These are phyloP conservation scores for Nyctibius bracteatus DNA, from an alignment of 2,113 vertebrate species.

Conservation along the genomic window DNA sequence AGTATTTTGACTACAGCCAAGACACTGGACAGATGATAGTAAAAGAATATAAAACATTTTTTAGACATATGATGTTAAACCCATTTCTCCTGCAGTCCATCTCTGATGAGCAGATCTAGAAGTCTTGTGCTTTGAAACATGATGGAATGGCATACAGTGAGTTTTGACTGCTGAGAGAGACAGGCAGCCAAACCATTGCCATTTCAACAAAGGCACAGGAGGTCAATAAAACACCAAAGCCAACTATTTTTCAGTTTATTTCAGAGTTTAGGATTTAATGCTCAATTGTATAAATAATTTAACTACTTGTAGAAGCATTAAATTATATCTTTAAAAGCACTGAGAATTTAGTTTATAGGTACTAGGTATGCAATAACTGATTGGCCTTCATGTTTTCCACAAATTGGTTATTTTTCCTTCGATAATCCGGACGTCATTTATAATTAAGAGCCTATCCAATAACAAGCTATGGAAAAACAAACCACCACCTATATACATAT, in stretches of 20 bases:
- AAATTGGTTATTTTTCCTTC: not conserved
- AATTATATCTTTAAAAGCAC: not conserved
- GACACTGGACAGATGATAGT: not conserved
- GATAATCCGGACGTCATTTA: not conserved
- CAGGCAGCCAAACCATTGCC: not conserved
- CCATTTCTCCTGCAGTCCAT: not conserved
- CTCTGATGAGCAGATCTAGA: not conserved
- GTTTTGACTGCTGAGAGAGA: not conserved
- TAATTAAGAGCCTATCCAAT: not conserved
- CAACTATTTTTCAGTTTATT: not conserved
- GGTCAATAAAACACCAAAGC: accelerated
- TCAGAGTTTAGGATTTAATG: not conserved
- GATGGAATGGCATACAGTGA: not conserved
- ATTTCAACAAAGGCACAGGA: not conserved
- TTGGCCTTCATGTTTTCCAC: not conserved
- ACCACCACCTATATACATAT: not conserved
- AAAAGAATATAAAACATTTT: not conserved
- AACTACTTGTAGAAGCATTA: not conserved
- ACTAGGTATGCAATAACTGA: not conserved
- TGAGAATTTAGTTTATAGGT: not conserved
- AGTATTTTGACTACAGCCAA: not conserved
- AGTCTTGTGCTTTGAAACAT: not conserved
- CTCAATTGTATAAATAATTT: not conserved
- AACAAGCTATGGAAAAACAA: not conserved
- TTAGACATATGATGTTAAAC: not conserved